Percentiles rank a stretch among this genome's conserved stretches.
These are phyloP conservation scores for Bradypodion pumilum DNA, from an alignment of 2,797 vertebrate genomes.

Conservation along the genomic window DNA sequence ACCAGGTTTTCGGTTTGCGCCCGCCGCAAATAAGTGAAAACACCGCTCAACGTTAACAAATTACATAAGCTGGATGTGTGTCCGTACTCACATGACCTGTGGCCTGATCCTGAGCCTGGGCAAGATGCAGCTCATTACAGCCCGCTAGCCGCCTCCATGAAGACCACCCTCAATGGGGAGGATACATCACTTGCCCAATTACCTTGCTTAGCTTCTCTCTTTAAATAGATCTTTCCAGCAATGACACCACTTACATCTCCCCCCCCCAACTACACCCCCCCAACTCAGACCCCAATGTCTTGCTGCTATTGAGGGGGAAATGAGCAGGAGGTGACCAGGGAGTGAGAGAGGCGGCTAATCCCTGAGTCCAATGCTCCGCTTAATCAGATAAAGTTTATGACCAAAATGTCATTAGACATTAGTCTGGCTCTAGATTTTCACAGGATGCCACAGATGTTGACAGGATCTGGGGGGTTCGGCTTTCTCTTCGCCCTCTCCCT, in stretches of 20 bases:
- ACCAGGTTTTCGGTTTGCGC: too few relatives aligned
- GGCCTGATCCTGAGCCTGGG: slow-evolving; percentile 47
- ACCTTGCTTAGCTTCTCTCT: slow-evolving; percentile 41
- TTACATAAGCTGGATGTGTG: neutral
- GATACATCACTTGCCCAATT: slow-evolving; percentile 45
- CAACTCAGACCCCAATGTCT: slow-evolving; percentile 17
- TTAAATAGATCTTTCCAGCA: slow-evolving; percentile 52
- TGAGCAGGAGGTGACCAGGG: neutral
- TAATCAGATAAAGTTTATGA: slow-evolving; percentile 67
- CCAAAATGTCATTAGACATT: slow-evolving; percentile 69
- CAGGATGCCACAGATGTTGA: slow-evolving; percentile 52
- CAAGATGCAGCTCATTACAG: slow-evolving; percentile 58
- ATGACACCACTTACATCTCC: neutral
- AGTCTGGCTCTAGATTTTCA: slow-evolving; percentile 68
- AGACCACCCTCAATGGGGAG: slow-evolving; percentile 43
- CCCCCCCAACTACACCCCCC: slow-evolving; percentile 23
- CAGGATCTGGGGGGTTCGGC: slow-evolving; percentile 12
- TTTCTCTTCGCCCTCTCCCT: neutral
- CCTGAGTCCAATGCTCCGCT: slow-evolving; percentile 49
- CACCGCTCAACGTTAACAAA: too few relatives aligned
- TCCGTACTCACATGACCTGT: slow-evolving; percentile 55
- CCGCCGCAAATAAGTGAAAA: too few relatives aligned
- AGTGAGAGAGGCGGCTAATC: slow-evolving; percentile 48
- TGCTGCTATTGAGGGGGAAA: neutral
- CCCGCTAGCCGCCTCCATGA: neutral